Conservation (phyloP, 2,113 vertebrate species). For the Tylochromis polylepis region DNA sequence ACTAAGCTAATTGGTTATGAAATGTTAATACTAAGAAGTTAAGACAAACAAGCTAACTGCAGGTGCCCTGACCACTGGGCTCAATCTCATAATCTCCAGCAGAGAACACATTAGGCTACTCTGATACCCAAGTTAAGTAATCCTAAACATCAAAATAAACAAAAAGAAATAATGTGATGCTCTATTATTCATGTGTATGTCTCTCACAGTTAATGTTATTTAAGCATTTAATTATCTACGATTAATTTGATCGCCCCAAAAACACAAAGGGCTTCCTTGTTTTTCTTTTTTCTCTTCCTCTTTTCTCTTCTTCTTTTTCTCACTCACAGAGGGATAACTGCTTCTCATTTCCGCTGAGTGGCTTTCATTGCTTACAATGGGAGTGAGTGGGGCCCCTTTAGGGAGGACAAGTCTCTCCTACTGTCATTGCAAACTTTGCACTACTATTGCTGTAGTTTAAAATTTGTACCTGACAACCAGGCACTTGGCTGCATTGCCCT, state of each 20-base stretch:
- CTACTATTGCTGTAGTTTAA: neutral
- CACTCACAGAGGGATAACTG: neutral
- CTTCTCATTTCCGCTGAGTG: neutral
- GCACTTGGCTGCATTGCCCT: neutral
- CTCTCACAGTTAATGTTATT: neutral
- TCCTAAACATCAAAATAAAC: neutral
- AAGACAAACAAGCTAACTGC: no score
- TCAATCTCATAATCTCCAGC: no score
- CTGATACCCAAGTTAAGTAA: no score
- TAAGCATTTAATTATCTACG: neutral
- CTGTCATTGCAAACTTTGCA: neutral
- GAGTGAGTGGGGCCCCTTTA: neutral
- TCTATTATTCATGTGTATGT: neutral
- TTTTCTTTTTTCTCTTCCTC: neutral
- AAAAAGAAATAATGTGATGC: neutral
- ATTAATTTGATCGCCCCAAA: neutral
- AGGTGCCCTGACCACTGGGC: no score
- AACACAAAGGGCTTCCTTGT: neutral
- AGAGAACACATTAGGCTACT: no score
- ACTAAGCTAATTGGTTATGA: no score
- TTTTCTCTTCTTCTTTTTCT: neutral
- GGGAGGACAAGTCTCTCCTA: neutral
- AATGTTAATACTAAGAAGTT: no score
- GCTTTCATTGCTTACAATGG: neutral
- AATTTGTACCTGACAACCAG: neutral